Conservation (phyloP, 1,140 invertebrate species). For the Neodiprion fabricii region DNA sequence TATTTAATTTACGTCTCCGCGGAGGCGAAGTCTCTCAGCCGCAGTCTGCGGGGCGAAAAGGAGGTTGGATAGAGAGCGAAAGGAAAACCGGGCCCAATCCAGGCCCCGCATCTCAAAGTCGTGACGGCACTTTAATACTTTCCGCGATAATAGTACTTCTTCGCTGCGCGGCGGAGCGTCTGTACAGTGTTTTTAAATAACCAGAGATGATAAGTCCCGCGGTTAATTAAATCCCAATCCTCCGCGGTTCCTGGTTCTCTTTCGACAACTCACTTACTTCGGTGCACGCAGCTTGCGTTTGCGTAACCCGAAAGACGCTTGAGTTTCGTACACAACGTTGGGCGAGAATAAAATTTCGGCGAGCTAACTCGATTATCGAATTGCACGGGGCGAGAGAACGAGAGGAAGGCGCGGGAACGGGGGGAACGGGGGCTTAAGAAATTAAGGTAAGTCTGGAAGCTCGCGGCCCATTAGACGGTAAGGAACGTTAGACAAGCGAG, state of each 20-base stretch:
- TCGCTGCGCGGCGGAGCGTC: not conserved
- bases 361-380: no score
- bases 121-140: slow-evolving; percentile 44
- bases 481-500: not conserved
- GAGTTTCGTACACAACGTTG: not conserved
- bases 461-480: not conserved
- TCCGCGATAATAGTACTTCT: slow-evolving; percentile 35
- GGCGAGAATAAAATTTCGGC: not conserved
- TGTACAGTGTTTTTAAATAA: not conserved
- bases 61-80: not conserved
- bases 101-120: slow-evolving; percentile 26
- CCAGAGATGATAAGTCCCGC: not conserved
- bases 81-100: slow-evolving; percentile 16
- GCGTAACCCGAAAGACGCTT: no score
- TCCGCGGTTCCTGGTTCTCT: not conserved
- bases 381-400: no score
- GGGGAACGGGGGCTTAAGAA: not conserved
- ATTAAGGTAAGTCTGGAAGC: not conserved
- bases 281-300: no score
- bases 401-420: no score
- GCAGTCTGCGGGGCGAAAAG: not conserved
- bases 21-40: not conserved
- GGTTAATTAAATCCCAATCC: slow-evolving; percentile 3
- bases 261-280: no score
- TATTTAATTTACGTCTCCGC: slow-evolving; percentile 44